Conservation (phyloP, 2,113 vertebrate genomes). For the Carollia perspicillata region DNA sequence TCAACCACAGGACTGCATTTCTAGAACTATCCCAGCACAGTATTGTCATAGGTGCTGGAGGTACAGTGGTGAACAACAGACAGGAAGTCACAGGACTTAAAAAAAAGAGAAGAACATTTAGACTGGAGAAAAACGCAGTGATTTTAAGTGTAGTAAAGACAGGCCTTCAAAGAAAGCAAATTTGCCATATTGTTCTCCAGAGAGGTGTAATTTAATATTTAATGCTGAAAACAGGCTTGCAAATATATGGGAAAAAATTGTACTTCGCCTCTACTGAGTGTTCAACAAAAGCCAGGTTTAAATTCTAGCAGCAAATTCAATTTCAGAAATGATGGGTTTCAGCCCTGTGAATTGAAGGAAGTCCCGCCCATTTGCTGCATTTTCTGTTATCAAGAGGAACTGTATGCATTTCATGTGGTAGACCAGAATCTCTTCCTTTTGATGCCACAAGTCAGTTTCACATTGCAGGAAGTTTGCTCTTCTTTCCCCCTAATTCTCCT, state of each 20-base stretch:
- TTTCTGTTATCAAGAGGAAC: neutral
- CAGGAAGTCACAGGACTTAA: neutral
- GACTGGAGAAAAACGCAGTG: neutral
- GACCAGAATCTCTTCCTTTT: neutral
- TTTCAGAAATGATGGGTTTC: neutral
- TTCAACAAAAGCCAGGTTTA: constrained; percentile 10
- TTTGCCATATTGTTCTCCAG: neutral
- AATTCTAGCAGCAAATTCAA: constrained; percentile 2
- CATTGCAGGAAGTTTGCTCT: neutral
- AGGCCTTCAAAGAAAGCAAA: neutral
- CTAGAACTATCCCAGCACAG: neutral
- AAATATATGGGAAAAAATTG: neutral
- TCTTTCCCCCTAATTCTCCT: neutral
- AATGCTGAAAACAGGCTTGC: neutral
- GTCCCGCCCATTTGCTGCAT: neutral
- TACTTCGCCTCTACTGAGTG: neutral
- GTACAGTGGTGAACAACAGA: neutral
- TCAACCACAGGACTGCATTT: neutral
- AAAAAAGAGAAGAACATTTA: neutral
- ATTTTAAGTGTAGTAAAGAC: neutral
- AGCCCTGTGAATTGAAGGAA: neutral
- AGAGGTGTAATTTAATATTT: constrained; percentile 13
- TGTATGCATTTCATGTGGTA: neutral
- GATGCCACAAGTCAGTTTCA: neutral
- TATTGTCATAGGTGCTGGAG: neutral